Conservation (phyloP, 2,797 vertebrate genomes). For the Philypnodon macrostomus region DNA sequence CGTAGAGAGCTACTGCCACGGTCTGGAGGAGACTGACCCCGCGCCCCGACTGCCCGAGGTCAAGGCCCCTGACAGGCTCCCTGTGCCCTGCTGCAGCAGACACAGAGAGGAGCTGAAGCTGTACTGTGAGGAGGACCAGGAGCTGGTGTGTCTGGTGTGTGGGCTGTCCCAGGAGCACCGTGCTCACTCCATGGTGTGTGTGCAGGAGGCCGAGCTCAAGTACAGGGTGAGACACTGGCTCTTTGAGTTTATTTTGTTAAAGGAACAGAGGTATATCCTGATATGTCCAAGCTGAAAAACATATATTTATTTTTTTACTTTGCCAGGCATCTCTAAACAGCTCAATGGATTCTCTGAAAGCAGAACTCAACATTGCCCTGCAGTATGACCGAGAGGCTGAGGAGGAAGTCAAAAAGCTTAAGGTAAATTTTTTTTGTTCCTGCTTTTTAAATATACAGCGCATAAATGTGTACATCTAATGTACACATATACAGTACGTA, state of each 20-base stretch:
- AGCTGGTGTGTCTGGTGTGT: conserved; percentile 88
- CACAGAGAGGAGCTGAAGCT: conserved; percentile 87
- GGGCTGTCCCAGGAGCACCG: conserved; percentile 87
- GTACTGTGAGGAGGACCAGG: conserved; percentile 90
- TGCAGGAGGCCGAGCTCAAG: conserved; percentile 83
- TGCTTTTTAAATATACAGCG: too few species aligned
- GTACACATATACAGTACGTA: too few species aligned
- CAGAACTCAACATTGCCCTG: conserved; percentile 81
- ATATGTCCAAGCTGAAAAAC: too few species aligned
- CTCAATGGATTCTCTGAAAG: conserved; percentile 82
- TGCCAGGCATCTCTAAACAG: conserved; percentile 81
- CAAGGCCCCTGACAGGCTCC: conserved; percentile 40
- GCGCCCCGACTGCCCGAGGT: conserved; percentile 36
- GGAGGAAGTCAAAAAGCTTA: conserved; percentile 86
- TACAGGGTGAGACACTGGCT: conserved; percentile 78
- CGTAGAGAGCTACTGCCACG: conserved; percentile 83
- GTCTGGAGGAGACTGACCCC: conserved; percentile 70
- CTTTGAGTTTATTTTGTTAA: too few species aligned
- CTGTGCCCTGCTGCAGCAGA: conserved; percentile 70
- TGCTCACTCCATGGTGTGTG: conserved; percentile 81
- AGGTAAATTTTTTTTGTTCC: too few species aligned
- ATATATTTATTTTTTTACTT: too few species aligned
- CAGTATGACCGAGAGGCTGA: conserved; percentile 83
- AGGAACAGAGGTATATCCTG: too few species aligned
- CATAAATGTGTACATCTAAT: too few species aligned